Percentiles rank a stretch among this genome's conserved stretches.
These are phyloP conservation scores for Microctenopoma stevenorrisi DNA, from an alignment of 2,797 vertebrate genomes.

Conservation along the genomic window DNA sequence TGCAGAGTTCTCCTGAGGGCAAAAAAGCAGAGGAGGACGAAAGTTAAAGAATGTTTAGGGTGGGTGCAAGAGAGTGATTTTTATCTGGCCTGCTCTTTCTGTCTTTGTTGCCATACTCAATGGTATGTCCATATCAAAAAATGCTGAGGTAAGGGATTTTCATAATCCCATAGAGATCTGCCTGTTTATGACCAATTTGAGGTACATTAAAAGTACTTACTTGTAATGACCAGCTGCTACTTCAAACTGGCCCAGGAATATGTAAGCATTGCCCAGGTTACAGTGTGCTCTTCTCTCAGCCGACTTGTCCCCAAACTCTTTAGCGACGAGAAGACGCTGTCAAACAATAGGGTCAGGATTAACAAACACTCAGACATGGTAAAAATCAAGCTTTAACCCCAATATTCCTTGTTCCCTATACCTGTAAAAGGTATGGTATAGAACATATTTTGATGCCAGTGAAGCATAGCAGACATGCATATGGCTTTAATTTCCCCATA, in stretches of 20 bases:
- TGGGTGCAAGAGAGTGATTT: slow-evolving; percentile 51
- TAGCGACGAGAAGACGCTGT: slow-evolving; percentile 94
- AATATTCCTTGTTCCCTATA: neutral
- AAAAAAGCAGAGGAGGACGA: slow-evolving; percentile 42
- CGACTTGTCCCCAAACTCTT: slow-evolving; percentile 95
- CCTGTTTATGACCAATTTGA: no score
- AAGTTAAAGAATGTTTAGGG: slow-evolving; percentile 63
- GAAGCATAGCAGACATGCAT: neutral
- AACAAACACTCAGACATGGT: neutral
- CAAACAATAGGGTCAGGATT: slow-evolving; percentile 31
- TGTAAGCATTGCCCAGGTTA: slow-evolving; percentile 95
- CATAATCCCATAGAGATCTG: no score
- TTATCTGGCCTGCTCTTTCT: slow-evolving; percentile 36
- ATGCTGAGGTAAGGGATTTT: neutral
- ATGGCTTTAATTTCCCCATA: slow-evolving; percentile 51
- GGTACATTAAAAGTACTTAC: slow-evolving; percentile 79
- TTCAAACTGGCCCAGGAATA: slow-evolving; percentile 96
- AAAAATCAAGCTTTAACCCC: no score
- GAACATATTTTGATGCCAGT: neutral
- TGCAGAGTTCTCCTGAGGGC: slow-evolving; percentile 90
- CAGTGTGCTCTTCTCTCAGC: slow-evolving; percentile 97
- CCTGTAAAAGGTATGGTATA: neutral
- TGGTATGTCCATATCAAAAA: slow-evolving; percentile 4
- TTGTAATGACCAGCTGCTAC: slow-evolving; percentile 94
- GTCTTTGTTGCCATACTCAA: slow-evolving; percentile 15